These are phyloP conservation scores for Xanthia icteritia DNA, from an alignment of 2,888 invertebrate species.

Conservation along the genomic window DNA sequence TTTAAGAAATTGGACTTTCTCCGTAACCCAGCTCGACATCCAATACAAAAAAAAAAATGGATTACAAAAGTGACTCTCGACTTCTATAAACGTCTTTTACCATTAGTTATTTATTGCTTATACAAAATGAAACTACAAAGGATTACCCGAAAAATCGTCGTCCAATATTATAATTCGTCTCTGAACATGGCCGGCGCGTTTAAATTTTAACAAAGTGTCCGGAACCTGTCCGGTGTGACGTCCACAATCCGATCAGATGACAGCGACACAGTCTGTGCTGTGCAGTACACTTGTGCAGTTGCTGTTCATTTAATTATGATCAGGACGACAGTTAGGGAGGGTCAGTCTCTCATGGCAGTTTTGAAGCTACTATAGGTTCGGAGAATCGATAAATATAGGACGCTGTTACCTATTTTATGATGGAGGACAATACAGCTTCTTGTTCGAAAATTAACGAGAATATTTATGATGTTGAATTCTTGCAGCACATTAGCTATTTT, in stretches of 20 bases:
- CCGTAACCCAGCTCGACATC: too few relatives aligned
- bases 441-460: too few relatives aligned
- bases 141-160: background rate
- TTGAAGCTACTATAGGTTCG: background rate
- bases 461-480: too few relatives aligned
- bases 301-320: background rate
- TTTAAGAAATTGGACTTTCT: too few relatives aligned
- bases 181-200: background rate
- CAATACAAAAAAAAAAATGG: too few relatives aligned
- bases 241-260: slow-evolving; percentile 20
- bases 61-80: too few relatives aligned
- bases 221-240: slow-evolving; percentile 2
- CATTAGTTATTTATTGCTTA: too few relatives aligned
- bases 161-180: background rate
- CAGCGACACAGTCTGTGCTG: slow-evolving; percentile 3
- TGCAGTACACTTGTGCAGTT: background rate
- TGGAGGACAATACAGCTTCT: too few relatives aligned
- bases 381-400: background rate
- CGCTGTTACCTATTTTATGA: too few relatives aligned
- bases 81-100: too few relatives aligned
- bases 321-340: background rate
- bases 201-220: slow-evolving; percentile 20
- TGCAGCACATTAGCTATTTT: too few relatives aligned
- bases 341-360: background rate
- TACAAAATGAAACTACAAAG: background rate